Evolutionary conservation across 2,888 invertebrate species (phyloP).

Genomic region (Oxytorus armatus): DNA sequence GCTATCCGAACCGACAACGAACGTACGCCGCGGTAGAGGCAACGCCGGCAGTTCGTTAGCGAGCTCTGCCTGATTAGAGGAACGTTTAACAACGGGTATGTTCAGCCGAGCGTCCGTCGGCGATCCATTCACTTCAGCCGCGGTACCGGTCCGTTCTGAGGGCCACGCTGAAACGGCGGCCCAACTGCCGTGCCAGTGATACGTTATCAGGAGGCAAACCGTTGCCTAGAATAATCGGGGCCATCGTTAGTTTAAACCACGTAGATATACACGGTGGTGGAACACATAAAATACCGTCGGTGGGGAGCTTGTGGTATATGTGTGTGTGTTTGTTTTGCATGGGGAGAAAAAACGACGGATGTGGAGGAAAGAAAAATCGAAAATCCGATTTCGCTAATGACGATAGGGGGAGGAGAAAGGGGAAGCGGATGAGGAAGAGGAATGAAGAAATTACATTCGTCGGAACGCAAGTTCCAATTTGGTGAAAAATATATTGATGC

Average conservation of each 20-base stretch:
- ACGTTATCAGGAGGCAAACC: conserved; percentile 69
- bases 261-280: conserved; percentile 58
- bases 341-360: conserved; percentile 38
- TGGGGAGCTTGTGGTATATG: conserved; percentile 17
- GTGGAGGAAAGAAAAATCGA: conserved; percentile 58
- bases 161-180: conserved; percentile 58
- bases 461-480: background rate
- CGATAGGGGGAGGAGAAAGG: conserved; percentile 26
- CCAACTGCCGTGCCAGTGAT: conserved; percentile 65
- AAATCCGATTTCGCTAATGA: conserved; percentile 64
- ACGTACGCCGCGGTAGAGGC: conserved; percentile 30
- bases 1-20: conserved; percentile 33
- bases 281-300: conserved; percentile 48
- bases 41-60: conserved; percentile 67
- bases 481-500: conserved; percentile 14
- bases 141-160: conserved; percentile 59
- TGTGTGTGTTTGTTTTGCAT: conserved; percentile 12
- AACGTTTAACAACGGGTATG: conserved; percentile 70
- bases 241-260: conserved; percentile 69
- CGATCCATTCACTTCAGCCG: conserved; percentile 69
- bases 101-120: conserved; percentile 67
- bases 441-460: conserved; percentile 30
- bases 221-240: conserved; percentile 69
- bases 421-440: conserved; percentile 21
- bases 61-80: conserved; percentile 71